Percentiles rank a stretch among this genome's conserved stretches.
Conservation (phyloP, 2,888 invertebrate genomes). For the Cylindroiulus punctatus region DNA sequence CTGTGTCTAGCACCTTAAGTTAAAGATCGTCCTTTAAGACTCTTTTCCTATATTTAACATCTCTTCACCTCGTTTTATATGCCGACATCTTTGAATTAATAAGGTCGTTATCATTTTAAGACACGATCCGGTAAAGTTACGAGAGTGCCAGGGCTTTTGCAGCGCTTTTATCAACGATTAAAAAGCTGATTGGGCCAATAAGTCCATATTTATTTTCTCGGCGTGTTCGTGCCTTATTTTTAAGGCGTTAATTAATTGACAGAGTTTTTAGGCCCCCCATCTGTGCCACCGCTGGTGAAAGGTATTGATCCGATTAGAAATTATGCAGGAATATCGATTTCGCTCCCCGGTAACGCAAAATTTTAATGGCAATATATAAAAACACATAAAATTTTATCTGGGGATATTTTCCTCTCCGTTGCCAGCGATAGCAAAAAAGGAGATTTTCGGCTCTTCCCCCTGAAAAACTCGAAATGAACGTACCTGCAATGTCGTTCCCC, state of each 20-base stretch:
- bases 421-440: background rate
- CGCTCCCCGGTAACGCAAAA: constrained; percentile 31
- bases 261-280: background rate
- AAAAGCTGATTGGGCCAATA: background rate
- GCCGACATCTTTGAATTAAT: background rate
- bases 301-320: background rate
- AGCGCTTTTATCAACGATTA: background rate
- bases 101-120: constrained; percentile 19
- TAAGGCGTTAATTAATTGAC: constrained; percentile 17
- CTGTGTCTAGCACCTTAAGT: background rate
- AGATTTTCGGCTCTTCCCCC: background rate
- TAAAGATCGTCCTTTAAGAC: background rate
- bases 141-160: background rate
- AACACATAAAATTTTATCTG: constrained; percentile 41
- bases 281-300: background rate
- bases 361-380: constrained; percentile 45
- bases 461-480: background rate
- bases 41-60: background rate
- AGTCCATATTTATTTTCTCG: background rate
- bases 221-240: background rate
- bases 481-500: background rate
- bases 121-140: background rate
- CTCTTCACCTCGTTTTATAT: background rate
- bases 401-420: background rate
- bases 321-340: constrained; percentile 43